Conservation (phyloP, 2,888 invertebrate genomes). For the Rhagium mordax region DNA sequence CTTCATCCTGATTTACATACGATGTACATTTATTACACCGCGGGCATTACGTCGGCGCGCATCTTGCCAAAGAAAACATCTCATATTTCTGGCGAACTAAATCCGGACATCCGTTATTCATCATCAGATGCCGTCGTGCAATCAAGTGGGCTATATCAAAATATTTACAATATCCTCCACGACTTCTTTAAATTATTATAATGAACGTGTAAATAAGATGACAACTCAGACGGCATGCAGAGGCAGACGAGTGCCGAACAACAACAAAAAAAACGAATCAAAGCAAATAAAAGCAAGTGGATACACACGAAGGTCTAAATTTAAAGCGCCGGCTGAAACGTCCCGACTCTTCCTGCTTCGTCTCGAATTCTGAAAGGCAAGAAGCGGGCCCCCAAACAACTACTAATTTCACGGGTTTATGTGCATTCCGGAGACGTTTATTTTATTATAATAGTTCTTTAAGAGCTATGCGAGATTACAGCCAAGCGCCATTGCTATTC, state of each 20-base stretch:
- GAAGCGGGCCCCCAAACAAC: constrained; percentile 26
- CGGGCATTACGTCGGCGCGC: background rate
- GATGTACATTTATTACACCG: too few relatives aligned
- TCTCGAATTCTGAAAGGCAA: constrained; percentile 14
- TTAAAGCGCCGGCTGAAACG: constrained; percentile 33
- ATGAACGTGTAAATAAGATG: constrained; percentile 6
- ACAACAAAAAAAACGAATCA: constrained; percentile 33
- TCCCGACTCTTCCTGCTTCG: constrained; percentile 32
- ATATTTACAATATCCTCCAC: background rate
- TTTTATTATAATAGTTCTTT: constrained; percentile 3
- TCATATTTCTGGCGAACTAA: background rate
- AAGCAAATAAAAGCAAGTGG: constrained; percentile 38
- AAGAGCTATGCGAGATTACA: background rate
- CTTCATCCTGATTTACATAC: too few relatives aligned
- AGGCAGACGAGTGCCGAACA: constrained; percentile 23
- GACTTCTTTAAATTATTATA: background rate
- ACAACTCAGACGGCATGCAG: constrained; percentile 1
- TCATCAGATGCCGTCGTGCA: background rate
- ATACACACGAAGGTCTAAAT: constrained; percentile 38
- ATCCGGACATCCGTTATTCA: background rate
- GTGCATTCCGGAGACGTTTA: constrained; percentile 13
- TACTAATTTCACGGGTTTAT: constrained; percentile 25
- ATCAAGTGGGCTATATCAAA: background rate
- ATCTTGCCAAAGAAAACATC: background rate
- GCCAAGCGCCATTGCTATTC: background rate